These are phyloP conservation scores for Troglohyphantes excavatus DNA, from an alignment of 2,888 invertebrate genomes.

Conservation along the genomic window DNA sequence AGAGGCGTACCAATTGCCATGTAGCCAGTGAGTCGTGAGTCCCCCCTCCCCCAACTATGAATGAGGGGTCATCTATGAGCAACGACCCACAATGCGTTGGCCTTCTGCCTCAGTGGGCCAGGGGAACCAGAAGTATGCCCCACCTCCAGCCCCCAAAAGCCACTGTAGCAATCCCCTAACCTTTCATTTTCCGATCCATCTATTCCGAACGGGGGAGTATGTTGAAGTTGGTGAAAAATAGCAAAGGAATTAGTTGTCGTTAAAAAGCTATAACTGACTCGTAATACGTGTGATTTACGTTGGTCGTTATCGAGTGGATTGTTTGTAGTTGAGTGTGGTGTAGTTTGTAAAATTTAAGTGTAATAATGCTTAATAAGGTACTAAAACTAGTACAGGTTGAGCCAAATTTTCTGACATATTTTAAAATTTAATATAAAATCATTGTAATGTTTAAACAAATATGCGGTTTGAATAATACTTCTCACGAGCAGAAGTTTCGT, in stretches of 20 bases:
- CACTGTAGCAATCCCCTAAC: slow-evolving; percentile 43
- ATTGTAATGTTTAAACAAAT: no score
- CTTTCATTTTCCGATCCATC: slow-evolving; percentile 66
- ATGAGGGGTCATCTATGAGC: slow-evolving; percentile 40
- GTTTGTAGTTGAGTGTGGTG: no score
- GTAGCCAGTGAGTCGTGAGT: slow-evolving; percentile 14
- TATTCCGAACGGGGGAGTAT: slow-evolving; percentile 6
- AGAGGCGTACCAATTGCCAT: slow-evolving; percentile 29
- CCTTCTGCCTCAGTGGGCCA: slow-evolving; percentile 46
- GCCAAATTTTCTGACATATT: no score
- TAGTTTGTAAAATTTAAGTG: no score
- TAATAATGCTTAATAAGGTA: no score
- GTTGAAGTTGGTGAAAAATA: not conserved
- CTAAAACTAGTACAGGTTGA: no score
- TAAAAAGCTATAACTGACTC: slow-evolving; percentile 15
- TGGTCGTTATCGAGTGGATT: not conserved
- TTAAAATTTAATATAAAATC: no score
- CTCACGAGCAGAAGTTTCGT: no score
- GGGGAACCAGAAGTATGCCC: slow-evolving; percentile 44
- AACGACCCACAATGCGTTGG: slow-evolving; percentile 37
- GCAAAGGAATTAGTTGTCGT: not conserved
- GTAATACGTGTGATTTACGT: not conserved
- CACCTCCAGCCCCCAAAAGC: not conserved
- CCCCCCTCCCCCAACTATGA: slow-evolving; percentile 20
- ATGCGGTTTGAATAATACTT: no score